Evolutionary conservation across 2,113 vertebrate species (phyloP).

Genomic region (Coracopsis vasa): DNA sequence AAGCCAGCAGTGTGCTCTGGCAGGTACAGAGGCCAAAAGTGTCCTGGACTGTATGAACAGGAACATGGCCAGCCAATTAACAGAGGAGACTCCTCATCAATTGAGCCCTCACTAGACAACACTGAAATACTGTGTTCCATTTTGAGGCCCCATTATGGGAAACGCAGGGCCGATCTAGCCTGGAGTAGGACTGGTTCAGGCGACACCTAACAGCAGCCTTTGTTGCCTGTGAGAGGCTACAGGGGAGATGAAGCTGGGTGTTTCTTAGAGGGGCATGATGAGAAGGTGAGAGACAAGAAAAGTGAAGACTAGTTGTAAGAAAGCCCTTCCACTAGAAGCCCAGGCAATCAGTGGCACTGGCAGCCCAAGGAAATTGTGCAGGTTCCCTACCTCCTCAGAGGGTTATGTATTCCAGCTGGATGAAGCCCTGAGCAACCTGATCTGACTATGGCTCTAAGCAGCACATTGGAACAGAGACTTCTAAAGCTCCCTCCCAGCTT

Average conservation of each 20-base stretch:
- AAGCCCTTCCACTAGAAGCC: neutral
- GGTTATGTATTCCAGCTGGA: neutral
- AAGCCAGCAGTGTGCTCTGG: neutral
- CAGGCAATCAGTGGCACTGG: neutral
- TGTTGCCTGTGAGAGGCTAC: fast-evolving
- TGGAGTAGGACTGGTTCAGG: neutral
- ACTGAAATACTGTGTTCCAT: neutral
- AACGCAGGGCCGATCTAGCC: neutral
- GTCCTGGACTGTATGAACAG: neutral
- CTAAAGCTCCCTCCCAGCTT: neutral
- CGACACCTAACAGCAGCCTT: neutral
- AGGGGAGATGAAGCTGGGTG: neutral
- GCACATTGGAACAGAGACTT: neutral
- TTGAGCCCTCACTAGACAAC: neutral
- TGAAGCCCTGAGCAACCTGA: neutral
- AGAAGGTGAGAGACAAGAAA: neutral
- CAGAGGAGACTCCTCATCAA: neutral
- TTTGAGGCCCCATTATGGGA: neutral
- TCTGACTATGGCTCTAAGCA: neutral
- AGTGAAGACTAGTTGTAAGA: neutral
- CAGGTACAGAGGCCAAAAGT: neutral
- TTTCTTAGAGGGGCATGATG: neutral
- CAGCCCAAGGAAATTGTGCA: fast-evolving
- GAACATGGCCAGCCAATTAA: neutral
- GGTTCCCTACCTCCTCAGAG: neutral